Percentiles rank a stretch among this genome's conserved stretches.
phyloP scores from a whole-genome alignment of 1,140 invertebrate species.

The Berghia stephanieae region DNA sequence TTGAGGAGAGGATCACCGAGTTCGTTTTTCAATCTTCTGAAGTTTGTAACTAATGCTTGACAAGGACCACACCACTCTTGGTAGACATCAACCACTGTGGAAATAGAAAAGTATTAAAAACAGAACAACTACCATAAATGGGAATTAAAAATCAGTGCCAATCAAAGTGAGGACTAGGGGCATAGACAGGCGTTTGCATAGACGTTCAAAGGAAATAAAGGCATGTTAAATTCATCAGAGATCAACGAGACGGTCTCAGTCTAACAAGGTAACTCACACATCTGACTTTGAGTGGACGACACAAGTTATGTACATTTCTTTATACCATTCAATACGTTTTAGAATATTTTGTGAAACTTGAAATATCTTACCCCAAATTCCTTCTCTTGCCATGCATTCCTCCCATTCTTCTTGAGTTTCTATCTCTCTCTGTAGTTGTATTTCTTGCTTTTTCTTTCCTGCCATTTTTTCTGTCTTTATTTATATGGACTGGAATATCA shows the following conservation, averaged over 20 bases:
- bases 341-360: neutral
- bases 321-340: neutral
- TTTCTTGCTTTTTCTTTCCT: conserved; percentile 63
- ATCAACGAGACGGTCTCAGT: neutral
- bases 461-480: conserved; percentile 53
- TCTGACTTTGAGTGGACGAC: neutral
- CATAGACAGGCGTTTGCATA: neutral
- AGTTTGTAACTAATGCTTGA: conserved; percentile 83
- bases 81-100: conserved; percentile 85
- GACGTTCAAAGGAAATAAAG: neutral
- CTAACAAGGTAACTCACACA: neutral
- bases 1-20: conserved; percentile 84
- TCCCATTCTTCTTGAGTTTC: conserved; percentile 87
- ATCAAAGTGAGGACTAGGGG: neutral
- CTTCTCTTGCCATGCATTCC: conserved; percentile 80
- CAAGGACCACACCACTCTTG: conserved; percentile 94
- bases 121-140: too few relatives aligned
- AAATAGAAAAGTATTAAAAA: conserved; percentile 26
- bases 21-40: conserved; percentile 90
- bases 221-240: neutral
- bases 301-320: neutral
- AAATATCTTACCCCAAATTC: conserved; percentile 77
- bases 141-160: neutral
- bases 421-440: conserved; percentile 63
- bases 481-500: neutral